Evolutionary conservation across 1,140 invertebrate species (phyloP), one percentile per base, ranked within the genome.

Genomic region (Piezodorus guildinii): DNA sequence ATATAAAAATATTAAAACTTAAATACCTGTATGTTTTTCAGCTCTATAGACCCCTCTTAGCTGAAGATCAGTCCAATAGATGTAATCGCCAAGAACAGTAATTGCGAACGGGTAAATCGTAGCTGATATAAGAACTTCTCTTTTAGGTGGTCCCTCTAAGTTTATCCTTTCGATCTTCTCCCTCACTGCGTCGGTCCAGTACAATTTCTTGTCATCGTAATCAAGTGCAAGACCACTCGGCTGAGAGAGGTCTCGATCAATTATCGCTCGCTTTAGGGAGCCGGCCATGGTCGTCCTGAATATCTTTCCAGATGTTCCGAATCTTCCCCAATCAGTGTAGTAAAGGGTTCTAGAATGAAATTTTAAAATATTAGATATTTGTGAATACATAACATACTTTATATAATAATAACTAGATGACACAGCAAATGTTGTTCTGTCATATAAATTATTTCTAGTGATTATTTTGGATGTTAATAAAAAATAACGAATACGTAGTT

Each of bases 51-150:
- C 92, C 1, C 95, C 95, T 25, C 92, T 78, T 0, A 96, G 73
- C 72, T 95, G 94, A 43, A 98, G 79, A 75, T 99, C 96, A 0
- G 95, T 98, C 93, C 96, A 96, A 74, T 97, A 99, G 58, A 99
- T 95, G 72, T 93, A 94, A 71, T 92, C 84, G 23, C 87, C 80
- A 74, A 86, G 90, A 0, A 97, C 88, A 0, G 93, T 94, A 15
- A 98, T 91, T 0, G 93, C 93, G 74, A 96, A 97, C 9, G 94
- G 94, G 81, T 97, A 96, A 65, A 96, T 95, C 0, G 94, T 95
- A 0, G 92, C 91, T 0, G 85, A 83, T 52, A 95, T 84, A 0
- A 95, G 74, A 3, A 91, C 77, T 69, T 84, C 78, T 69, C 84
- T 70, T 66, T 81, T 78, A 16, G 79, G 83, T 9, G 59, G 62